Base-by-base conservation (phyloP, 2,797 vertebrate genomes). In the Chaetophractus vellerosus region DNA sequence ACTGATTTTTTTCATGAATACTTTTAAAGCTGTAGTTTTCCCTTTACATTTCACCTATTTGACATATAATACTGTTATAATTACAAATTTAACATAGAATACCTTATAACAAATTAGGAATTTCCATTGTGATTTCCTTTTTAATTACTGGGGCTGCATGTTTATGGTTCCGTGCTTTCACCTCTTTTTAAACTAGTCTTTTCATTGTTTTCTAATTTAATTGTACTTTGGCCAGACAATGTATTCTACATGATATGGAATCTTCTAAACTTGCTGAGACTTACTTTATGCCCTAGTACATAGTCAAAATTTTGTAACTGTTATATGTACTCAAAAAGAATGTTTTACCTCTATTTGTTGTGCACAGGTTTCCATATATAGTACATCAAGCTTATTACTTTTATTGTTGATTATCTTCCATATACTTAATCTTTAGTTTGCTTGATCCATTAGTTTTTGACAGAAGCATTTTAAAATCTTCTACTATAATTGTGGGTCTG, bases 1-100 rank as follows among this genome's bases (percentile, higher is more conserved):
- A 59, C 74, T 90, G 45, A 41, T 87, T 79, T 86, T 92, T 59
- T 81, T 28, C 59, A 92, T 93, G 80, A 72, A 52, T 64, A 45
- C 16, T 64, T 63, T 72, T 80, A n/a, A 80, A 86, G 72, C 5
- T 26, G 6, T 75, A 80, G 74, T 75, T 52, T 68, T 85, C 64
- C 48, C 57, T 90, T 80, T 74, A 71, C 21, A 12, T 45, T 3
- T 93, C 23, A 69, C 19, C 61, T 63, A 63, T 41, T 23, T 50
- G 31, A 89, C 38, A 80, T 36, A 83, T 18, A 68, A 75, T 76
- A 74, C 21, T 63, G 1, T 61, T 48, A 1, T 64, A 41, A 31
- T 45, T 90, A 36, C 15, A 72, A 48, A 72, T 38, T 28, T 72
- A 55, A 33, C 64, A 28, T n/a, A 7, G 16, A 61, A 38, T 2